These are phyloP conservation scores for Zelostemma sp. DNA, from an alignment of 1,140 invertebrate species.

Conservation along the genomic window DNA sequence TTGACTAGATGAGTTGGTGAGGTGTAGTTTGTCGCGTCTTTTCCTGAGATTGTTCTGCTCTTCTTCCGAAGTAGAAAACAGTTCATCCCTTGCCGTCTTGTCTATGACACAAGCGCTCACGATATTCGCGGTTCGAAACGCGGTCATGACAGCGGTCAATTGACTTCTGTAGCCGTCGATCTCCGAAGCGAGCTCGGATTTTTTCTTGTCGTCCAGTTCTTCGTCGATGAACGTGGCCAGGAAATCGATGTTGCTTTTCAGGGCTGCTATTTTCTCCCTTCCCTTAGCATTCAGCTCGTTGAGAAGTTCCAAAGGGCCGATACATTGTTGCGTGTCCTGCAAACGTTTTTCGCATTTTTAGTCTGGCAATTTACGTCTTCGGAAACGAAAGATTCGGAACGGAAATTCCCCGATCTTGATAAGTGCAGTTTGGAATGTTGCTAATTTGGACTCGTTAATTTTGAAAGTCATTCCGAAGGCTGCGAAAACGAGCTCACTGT, in stretches of 20 bases:
- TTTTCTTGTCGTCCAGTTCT: slow-evolving; percentile 74
- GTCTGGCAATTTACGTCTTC: no score
- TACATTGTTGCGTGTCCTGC: slow-evolving; percentile 78
- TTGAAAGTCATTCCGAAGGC: no score
- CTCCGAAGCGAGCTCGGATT: slow-evolving; percentile 74
- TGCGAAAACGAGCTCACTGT: no score
- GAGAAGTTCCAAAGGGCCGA: slow-evolving; percentile 76
- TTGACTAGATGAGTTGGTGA: slow-evolving; percentile 77
- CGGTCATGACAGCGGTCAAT: slow-evolving; percentile 77
- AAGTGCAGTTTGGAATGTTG: no score
- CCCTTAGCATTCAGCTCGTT: slow-evolving; percentile 81
- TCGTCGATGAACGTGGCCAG: slow-evolving; percentile 75
- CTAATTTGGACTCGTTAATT: no score
- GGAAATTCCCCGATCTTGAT: no score
- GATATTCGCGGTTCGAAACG: slow-evolving; percentile 85
- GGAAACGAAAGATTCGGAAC: no score
- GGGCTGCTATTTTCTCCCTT: slow-evolving; percentile 74
- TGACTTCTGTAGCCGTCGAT: slow-evolving; percentile 78
- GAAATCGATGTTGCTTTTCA: slow-evolving; percentile 78
- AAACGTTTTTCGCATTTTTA: no score
- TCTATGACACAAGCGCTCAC: slow-evolving; percentile 81
- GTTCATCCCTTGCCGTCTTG: slow-evolving; percentile 78
- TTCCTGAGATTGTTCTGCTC: slow-evolving; percentile 73
- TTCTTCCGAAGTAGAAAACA: slow-evolving; percentile 74
- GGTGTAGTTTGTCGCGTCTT: slow-evolving; percentile 75